phyloP scores from a whole-genome alignment of 2,888 invertebrate genomes.

The Hetaerina titia region DNA sequence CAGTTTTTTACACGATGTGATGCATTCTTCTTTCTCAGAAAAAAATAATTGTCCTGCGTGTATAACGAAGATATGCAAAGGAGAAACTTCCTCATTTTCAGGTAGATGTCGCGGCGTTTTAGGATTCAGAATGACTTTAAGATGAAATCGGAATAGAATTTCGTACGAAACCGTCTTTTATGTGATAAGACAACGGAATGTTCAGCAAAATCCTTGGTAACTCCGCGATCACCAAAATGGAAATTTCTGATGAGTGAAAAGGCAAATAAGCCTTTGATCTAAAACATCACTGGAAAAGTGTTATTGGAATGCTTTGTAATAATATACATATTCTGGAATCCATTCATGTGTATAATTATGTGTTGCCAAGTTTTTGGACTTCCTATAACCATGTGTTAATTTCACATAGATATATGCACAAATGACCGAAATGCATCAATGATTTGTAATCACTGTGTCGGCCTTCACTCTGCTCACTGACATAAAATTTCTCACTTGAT shows the following conservation, averaged over 20 bases:
- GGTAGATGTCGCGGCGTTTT: not conserved
- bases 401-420: not conserved
- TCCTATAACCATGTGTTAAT: not conserved
- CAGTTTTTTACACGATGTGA: not conserved
- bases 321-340: not conserved
- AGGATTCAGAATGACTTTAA: not conserved
- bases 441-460: not conserved
- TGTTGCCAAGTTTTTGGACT: not conserved
- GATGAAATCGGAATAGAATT: not conserved
- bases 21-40: not conserved
- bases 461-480: not conserved
- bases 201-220: not conserved
- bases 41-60: not conserved
- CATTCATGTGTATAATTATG: not conserved
- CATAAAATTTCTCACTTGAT: not conserved
- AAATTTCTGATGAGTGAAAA: not conserved
- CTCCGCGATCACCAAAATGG: not conserved
- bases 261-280: not conserved
- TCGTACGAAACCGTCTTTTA: not conserved
- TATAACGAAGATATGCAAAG: not conserved
- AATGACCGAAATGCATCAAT: not conserved
- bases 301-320: not conserved
- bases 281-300: not conserved
- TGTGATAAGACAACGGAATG: not conserved
- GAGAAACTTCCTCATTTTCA: constrained; percentile 12